Percentiles rank a stretch among this genome's conserved stretches.
Conservation (phyloP, 2,888 invertebrate genomes). For the Lepidochitona cinerea region DNA sequence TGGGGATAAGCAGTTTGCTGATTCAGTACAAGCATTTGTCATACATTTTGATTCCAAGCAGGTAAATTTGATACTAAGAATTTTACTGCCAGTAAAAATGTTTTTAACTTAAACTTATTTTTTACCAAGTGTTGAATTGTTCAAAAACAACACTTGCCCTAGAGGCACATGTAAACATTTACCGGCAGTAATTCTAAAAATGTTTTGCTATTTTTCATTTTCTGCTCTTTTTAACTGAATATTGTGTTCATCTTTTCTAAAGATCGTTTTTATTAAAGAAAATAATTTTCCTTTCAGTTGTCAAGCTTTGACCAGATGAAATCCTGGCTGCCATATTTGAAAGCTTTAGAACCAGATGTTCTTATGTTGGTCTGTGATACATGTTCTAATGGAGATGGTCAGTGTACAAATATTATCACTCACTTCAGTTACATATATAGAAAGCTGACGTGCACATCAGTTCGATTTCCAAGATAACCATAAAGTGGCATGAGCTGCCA, state of each 20-base stretch:
- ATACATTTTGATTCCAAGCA: constrained; percentile 77
- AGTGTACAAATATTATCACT: too few species aligned
- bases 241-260: background rate
- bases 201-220: background rate
- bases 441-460: too few species aligned
- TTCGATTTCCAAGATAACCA: too few species aligned
- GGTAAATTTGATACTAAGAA: constrained; percentile 67
- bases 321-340: constrained; percentile 72
- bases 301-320: constrained; percentile 70
- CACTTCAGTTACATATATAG: too few species aligned
- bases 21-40: constrained; percentile 76
- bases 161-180: too few species aligned
- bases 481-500: too few species aligned
- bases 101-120: too few species aligned
- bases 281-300: constrained; percentile 57
- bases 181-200: too few species aligned
- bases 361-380: constrained; percentile 76
- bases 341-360: constrained; percentile 74
- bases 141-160: too few species aligned
- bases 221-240: background rate
- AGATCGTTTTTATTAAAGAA: background rate
- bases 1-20: constrained; percentile 71
- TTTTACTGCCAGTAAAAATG: too few species aligned
- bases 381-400: constrained; percentile 47
- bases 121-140: too few species aligned